Evolutionary conservation across 2,888 invertebrate species (phyloP), one percentile per base, ranked within the genome.

Genomic region (Acholoe squamosa): DNA sequence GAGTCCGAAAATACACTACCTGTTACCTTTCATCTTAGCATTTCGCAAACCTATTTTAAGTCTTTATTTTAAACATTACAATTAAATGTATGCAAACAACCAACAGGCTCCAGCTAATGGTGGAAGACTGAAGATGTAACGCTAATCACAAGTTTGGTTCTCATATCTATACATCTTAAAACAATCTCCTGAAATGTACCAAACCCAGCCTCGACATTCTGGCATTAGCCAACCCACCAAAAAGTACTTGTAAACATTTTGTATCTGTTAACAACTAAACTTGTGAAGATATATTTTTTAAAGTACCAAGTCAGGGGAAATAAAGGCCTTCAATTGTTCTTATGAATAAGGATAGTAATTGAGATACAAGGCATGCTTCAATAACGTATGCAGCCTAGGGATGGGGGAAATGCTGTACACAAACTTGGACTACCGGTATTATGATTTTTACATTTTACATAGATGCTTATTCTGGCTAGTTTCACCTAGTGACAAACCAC

Each of bases 21-120:
- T 61, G 19, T 61, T 61, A 61, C 19, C 61, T 7, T n/a, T n/a
- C n/a, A 61, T n/a, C 19, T 61, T 19, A 61, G 7, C 19, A n/a
- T n/a, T n/a, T 61, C 61, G 5, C 19, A 61, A n/a, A n/a, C 61
- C 61, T 61, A 61, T 61, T 19, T 22, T 80, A 34, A 80, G 80
- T 80, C 80, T 80, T 80, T 43, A n/a, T n/a, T n/a, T n/a, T n/a
- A n/a, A 76, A 34, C 16, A 80, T 31, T 34, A n/a, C 80, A 80
- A 80, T 22, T 34, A 16, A 19, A 80, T n/a, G 5, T 31, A 14
- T 31, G 61, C 76, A 76, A 31, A 76, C 76, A 76, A 76, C 28
- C 76, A n/a, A 71, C 71, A 71, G 28, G 14, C 31, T 25, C 71
- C 71, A 25, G 71, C 28, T 14, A 22, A 14, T 71, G 31, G 34